Base-by-base conservation (phyloP, 2,113 vertebrate species). In the Stigmatopora nigra region DNA sequence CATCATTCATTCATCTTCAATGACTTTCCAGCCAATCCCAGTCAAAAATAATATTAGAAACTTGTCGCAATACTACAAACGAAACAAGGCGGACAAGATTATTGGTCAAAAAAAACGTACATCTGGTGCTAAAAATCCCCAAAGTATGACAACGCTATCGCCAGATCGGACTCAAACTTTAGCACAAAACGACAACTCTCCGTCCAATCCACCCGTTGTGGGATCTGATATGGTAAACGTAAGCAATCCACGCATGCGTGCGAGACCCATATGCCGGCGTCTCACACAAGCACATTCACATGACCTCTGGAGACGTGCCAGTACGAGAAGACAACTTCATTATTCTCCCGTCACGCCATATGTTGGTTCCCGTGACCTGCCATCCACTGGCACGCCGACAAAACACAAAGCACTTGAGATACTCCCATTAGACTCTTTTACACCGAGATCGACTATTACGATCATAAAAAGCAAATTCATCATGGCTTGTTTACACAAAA, bases 291-390 rank as follows among this genome's bases (percentile, higher is more conserved):
- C 68, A 61, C 64, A 64, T 48, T 45, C 51, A 73, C 63, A 67
- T 19, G 53, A 67, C 51, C 48, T 61, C 65, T 68, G 68, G 65
- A 78, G 59, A 61, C 2, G 22, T 14, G 61, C 65, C 63, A 66
- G 14, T 61, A 65, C 55, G 57, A 55, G 53, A 65, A 15, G 10
- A 69, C 62, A 58, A 68, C 72, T 76, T 35, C 31, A 73, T 71
- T 68, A 60, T 78, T 73, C 53, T 68, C 65, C 49, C 45, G 49
- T 8, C 31, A 45, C 25, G 35, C 68, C 73, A 74, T 72, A 74
- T 80, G 67, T n/a, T n/a, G n/a, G n/a, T 72, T 83, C 55, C 59
- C 35, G 53, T 63, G 41, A 46, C 51, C 62, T 59, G 19, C 49
- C 31, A 12, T 51, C 17, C 36, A 14, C 13, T 45, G 3, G 17